phyloP scores from a whole-genome alignment of 2,797 vertebrate genomes.

The Ptychobarbus kaznakovi region DNA sequence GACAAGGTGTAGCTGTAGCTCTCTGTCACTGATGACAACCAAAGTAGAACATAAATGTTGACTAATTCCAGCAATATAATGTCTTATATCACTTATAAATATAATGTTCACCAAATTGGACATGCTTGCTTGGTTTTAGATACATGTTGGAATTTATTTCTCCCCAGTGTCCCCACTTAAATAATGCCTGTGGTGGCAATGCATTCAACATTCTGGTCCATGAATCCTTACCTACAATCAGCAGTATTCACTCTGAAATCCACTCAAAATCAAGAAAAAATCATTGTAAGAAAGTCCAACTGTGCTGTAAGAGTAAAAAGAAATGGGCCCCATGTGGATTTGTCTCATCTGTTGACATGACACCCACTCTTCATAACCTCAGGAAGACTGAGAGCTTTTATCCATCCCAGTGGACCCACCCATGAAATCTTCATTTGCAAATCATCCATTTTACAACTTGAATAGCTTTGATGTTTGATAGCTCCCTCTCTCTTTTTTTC shows the following conservation, averaged over 20 bases:
- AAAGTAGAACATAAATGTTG: not conserved
- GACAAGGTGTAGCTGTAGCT: too few relatives aligned
- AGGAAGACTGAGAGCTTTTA: constrained; percentile 44
- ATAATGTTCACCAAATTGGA: not conserved
- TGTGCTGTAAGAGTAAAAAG: not conserved
- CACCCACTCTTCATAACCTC: constrained; percentile 47
- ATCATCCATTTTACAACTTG: constrained; percentile 45
- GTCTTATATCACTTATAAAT: not conserved
- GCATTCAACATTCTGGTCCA: not conserved
- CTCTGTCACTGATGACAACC: too few relatives aligned
- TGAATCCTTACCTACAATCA: not conserved
- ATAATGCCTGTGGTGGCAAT: not conserved
- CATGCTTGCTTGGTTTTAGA: not conserved
- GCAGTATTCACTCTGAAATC: not conserved
- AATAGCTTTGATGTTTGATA: constrained; percentile 58
- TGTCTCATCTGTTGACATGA: constrained; percentile 53
- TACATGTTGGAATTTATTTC: not conserved
- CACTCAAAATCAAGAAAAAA: not conserved
- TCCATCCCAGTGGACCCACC: constrained; percentile 42
- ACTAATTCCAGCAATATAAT: not conserved
- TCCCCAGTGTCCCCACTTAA: not conserved
- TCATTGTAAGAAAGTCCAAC: constrained; percentile 5
- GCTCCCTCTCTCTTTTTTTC: constrained; percentile 11
- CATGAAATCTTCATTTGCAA: constrained; percentile 53
- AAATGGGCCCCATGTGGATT: constrained; percentile 5